These are phyloP conservation scores for Mycetomoellerius zeteki DNA, from an alignment of 1,140 invertebrate species.

Conservation along the genomic window DNA sequence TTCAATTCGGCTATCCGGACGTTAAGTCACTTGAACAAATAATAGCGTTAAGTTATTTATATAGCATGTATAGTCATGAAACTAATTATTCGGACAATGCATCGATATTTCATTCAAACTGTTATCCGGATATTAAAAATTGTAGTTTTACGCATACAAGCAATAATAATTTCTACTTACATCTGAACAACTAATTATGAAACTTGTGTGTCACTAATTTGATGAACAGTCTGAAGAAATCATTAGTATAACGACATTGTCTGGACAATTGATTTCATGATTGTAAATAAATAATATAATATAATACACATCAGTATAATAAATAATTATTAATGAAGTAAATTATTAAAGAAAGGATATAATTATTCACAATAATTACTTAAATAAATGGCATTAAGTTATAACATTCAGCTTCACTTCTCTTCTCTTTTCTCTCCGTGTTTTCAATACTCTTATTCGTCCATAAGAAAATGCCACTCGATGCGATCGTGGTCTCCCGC, in stretches of 20 bases:
- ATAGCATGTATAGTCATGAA: not conserved
- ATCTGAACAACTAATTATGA: no score
- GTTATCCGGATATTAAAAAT: no score
- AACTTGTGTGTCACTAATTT: no score
- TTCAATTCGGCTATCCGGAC: not conserved
- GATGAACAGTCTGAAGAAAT: no score
- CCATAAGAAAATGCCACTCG: not conserved
- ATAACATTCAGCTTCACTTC: not conserved
- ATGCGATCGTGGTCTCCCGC: not conserved
- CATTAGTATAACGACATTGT: no score
- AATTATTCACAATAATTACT: not conserved
- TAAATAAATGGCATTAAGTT: not conserved
- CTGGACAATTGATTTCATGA: no score
- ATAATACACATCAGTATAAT: not conserved
- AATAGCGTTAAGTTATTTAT: not conserved
- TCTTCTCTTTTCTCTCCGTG: conserved; percentile 9
- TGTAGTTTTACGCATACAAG: no score
- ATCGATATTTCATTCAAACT: no score
- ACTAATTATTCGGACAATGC: no score
- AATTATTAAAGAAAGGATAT: not conserved
- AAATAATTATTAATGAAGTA: not conserved
- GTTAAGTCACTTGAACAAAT: not conserved
- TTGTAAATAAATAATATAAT: not conserved
- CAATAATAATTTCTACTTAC: no score
- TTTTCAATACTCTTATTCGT: not conserved